Conservation (phyloP, 2,797 vertebrate genomes). For the Pangasius mekongensis region DNA sequence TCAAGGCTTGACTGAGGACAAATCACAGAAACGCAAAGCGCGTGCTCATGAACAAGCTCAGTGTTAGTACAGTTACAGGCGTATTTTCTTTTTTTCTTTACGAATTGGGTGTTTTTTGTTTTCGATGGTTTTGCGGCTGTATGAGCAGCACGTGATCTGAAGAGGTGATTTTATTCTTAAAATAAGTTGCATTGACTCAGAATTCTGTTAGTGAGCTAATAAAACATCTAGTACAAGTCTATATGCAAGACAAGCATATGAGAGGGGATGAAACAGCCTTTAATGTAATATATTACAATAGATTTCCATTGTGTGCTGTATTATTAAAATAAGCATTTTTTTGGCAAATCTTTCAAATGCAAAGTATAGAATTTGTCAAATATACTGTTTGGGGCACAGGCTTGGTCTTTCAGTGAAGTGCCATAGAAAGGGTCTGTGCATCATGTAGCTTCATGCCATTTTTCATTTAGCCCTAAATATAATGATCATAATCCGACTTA, state of each 20-base stretch:
- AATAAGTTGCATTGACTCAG: neutral
- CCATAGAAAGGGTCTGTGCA: too few species aligned
- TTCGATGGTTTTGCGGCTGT: neutral
- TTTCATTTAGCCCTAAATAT: neutral
- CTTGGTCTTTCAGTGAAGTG: neutral
- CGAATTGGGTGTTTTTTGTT: neutral
- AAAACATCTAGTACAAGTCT: neutral
- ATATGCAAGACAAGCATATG: neutral
- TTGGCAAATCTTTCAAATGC: neutral
- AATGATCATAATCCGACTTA: neutral
- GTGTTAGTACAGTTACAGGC: neutral
- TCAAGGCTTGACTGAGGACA: neutral
- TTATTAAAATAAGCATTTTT: neutral
- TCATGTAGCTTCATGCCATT: neutral
- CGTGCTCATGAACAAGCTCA: neutral
- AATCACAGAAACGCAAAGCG: neutral
- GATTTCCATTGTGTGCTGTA: neutral
- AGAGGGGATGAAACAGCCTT: neutral
- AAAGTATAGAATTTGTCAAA: neutral
- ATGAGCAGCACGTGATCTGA: neutral
- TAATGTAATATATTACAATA: neutral
- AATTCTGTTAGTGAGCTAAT: neutral
- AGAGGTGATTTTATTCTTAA: neutral
- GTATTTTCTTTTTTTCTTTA: neutral
- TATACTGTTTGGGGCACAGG: neutral